These are phyloP conservation scores for Capreolus pygargus DNA, from an alignment of 2,113 vertebrate species.

Conservation along the genomic window DNA sequence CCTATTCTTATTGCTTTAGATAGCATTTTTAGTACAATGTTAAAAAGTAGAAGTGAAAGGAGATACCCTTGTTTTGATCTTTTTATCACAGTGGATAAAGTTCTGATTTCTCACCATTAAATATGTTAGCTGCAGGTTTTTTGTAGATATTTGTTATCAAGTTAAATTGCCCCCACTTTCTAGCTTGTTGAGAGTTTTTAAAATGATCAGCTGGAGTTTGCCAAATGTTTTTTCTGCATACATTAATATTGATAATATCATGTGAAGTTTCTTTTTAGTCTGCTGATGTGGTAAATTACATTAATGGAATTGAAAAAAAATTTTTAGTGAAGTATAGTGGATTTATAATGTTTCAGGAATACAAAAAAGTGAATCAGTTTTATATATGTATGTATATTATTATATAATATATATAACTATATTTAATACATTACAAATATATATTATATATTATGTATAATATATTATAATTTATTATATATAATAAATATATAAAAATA, in stretches of 20 bases:
- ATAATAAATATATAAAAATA: too few species aligned
- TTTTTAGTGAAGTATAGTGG: neutral
- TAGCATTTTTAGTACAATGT: neutral
- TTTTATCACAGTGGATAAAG: neutral
- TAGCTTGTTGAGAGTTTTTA: neutral
- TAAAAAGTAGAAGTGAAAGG: neutral
- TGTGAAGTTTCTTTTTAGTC: neutral
- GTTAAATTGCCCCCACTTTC: neutral
- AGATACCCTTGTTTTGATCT: neutral
- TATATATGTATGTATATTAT: too few species aligned
- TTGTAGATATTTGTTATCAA: neutral
- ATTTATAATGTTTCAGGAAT: neutral
- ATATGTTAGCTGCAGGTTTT: neutral
- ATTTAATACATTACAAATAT: too few species aligned
- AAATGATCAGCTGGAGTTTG: neutral
- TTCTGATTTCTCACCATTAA: neutral
- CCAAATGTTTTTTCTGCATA: neutral
- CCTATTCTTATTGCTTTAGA: neutral
- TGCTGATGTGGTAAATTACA: neutral
- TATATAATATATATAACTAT: too few species aligned
- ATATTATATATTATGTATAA: too few species aligned
- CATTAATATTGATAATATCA: neutral
- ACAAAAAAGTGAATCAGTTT: neutral
- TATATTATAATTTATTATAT: too few species aligned
- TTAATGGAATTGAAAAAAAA: neutral